These are phyloP conservation scores for Drosophila recens DNA, from an alignment of 2,888 invertebrate species.

Conservation along the genomic window DNA sequence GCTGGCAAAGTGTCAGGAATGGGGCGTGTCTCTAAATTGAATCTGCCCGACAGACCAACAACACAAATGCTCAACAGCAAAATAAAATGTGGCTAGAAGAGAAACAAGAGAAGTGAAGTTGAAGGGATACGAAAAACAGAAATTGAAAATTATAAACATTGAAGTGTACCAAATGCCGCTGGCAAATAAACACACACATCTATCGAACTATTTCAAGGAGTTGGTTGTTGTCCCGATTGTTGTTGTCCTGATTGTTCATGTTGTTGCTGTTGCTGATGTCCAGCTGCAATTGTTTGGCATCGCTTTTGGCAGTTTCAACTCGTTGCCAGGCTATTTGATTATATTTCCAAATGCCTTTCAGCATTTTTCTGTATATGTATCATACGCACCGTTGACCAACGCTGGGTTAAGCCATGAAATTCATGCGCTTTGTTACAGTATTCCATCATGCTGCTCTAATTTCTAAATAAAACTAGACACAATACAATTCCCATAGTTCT, in stretches of 20 bases:
- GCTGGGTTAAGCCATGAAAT: constrained; percentile 33
- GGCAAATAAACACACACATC: constrained; percentile 42
- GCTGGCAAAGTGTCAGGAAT: constrained; percentile 73
- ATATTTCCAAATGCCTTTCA: constrained; percentile 13
- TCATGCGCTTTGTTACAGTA: constrained; percentile 31
- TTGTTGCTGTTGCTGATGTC: not conserved
- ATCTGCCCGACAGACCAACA: constrained; percentile 53
- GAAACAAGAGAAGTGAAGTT: constrained; percentile 16
- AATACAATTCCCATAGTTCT: constrained; percentile 21
- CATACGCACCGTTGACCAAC: constrained; percentile 47
- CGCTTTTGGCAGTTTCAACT: constrained; percentile 11
- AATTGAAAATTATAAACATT: constrained; percentile 73
- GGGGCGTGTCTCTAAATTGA: constrained; percentile 67
- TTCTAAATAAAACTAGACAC: constrained; percentile 26
- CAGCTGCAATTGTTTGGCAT: constrained; percentile 30
- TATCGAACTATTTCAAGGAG: constrained; percentile 16
- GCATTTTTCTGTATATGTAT: constrained; percentile 4
- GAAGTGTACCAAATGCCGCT: constrained; percentile 36
- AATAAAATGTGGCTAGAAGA: not conserved
- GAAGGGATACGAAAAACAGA: constrained; percentile 38
- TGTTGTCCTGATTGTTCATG: constrained; percentile 5
- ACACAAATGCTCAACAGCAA: constrained; percentile 17
- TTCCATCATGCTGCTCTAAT: constrained; percentile 13
- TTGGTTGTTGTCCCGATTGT: not conserved
- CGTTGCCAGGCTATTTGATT: constrained; percentile 19